Evolutionary conservation across 92 coral and sea anemone species (phyloP).

Genomic region (Bergia sp.): DNA sequence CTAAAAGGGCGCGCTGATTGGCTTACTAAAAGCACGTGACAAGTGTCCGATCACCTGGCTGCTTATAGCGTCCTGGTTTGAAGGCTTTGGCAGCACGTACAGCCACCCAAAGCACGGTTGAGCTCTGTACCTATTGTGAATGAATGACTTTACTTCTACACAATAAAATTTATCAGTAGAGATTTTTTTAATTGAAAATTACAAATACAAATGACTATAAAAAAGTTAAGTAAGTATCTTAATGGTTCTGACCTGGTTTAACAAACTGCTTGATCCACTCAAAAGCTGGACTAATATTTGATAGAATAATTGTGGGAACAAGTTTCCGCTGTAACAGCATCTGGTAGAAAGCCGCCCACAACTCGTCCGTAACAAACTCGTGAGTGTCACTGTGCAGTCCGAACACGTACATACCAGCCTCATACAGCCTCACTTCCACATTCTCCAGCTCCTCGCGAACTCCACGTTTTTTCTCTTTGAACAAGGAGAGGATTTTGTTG

Average conservation of each 20-base stretch:
- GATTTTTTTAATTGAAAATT: no score
- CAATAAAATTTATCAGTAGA: no score
- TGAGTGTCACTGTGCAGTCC: conserved; percentile 52
- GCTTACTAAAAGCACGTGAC: no score
- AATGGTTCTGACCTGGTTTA: conserved; percentile 19
- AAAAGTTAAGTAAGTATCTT: not conserved
- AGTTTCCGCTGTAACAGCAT: conserved; percentile 59
- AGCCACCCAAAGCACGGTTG: no score
- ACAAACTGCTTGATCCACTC: conserved; percentile 42
- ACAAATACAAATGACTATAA: no score
- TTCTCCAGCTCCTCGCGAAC: conserved; percentile 66
- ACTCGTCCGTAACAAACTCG: conserved; percentile 66
- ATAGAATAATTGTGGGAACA: conserved; percentile 67
- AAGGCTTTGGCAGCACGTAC: no score
- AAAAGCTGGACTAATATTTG: conserved; percentile 56
- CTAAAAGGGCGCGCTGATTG: no score
- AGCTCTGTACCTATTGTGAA: no score
- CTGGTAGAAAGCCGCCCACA: conserved; percentile 81
- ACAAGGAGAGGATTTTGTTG: conserved; percentile 67
- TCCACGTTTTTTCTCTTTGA: conserved; percentile 54
- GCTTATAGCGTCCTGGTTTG: no score
- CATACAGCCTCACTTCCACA: conserved; percentile 70
- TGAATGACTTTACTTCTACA: no score
- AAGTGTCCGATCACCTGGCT: no score
- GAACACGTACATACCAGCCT: conserved; percentile 70